Evolutionary conservation across 2,113 vertebrate species (phyloP).

Genomic region (Laticauda colubrina): DNA sequence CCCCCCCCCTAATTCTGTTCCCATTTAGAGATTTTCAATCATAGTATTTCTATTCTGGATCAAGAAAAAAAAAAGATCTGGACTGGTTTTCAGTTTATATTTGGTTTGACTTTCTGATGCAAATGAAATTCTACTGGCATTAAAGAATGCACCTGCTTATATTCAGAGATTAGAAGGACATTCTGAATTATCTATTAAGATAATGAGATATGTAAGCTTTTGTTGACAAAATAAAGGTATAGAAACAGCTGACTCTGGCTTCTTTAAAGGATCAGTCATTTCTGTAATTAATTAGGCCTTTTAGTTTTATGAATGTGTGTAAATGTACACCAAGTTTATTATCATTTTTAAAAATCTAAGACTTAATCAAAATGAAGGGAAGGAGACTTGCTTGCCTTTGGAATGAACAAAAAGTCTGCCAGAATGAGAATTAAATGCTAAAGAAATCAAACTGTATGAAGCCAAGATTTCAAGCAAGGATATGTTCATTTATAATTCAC

Average conservation of each 20-base stretch:
- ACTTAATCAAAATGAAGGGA: constrained; percentile 65
- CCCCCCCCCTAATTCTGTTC: neutral
- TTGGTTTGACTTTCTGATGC: neutral
- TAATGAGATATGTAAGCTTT: constrained; percentile 35
- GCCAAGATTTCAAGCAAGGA: constrained; percentile 60
- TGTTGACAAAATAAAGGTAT: constrained; percentile 22
- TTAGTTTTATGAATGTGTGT: constrained; percentile 46
- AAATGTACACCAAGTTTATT: constrained; percentile 46
- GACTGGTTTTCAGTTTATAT: neutral
- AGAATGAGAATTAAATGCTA: constrained; percentile 64
- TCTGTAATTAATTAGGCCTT: constrained; percentile 45
- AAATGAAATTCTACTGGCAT: constrained; percentile 41
- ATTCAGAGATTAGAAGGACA: constrained; percentile 34
- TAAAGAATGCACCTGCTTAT: constrained; percentile 47
- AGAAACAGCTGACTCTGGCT: constrained; percentile 32
- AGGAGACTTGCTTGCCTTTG: constrained; percentile 54
- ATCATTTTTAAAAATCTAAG: constrained; percentile 56
- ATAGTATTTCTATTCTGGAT: neutral
- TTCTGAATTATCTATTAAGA: constrained; percentile 45
- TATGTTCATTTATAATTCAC: constrained; percentile 62
- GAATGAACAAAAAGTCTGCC: constrained; percentile 58
- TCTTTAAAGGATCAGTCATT: constrained; percentile 27
- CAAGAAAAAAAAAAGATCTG: neutral
- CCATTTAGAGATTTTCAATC: neutral
- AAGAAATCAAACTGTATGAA: constrained; percentile 64